Conservation (phyloP, 2,113 vertebrate species). For the Apeltes quadracus region DNA sequence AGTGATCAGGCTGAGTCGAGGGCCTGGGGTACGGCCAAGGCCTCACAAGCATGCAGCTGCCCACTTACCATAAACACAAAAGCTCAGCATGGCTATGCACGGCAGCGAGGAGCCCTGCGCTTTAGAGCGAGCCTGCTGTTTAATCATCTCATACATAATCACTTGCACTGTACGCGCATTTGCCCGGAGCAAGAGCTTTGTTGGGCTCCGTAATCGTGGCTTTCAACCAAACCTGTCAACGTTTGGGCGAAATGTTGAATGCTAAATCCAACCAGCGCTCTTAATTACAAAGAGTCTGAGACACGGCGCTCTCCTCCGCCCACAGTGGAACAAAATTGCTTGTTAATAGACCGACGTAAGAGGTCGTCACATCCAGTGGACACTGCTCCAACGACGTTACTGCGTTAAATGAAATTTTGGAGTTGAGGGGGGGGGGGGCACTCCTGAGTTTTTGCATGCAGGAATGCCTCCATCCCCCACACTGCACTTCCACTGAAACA, state of each 20-base stretch:
- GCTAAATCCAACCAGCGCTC: constrained; percentile 55
- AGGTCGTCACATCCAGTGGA: constrained; percentile 32
- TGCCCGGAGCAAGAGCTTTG: constrained; percentile 65
- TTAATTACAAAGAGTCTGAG: constrained; percentile 58
- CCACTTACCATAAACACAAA: constrained; percentile 85
- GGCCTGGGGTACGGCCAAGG: constrained; percentile 72
- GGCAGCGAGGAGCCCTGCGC: constrained; percentile 70
- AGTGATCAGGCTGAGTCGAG: constrained; percentile 68
- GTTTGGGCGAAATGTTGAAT: constrained; percentile 66
- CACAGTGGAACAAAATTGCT: constrained; percentile 29
- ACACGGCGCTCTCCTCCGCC: constrained; percentile 36
- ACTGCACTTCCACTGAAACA: constrained; percentile 15
- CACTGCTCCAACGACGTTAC: constrained; percentile 1
- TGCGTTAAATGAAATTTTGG: constrained; percentile 29
- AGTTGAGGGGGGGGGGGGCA: background rate
- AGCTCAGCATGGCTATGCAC: constrained; percentile 75
- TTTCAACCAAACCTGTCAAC: constrained; percentile 65
- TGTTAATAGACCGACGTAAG: constrained; percentile 37
- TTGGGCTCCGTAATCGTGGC: constrained; percentile 61
- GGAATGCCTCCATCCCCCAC: constrained; percentile 38
- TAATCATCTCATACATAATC: constrained; percentile 77
- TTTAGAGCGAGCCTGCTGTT: constrained; percentile 72
- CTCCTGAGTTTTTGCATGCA: constrained; percentile 30
- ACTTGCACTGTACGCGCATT: constrained; percentile 71
- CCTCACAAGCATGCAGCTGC: constrained; percentile 81